These are phyloP conservation scores for Propsilocerus akamusi DNA, from an alignment of 1,140 invertebrate species.

Conservation along the genomic window DNA sequence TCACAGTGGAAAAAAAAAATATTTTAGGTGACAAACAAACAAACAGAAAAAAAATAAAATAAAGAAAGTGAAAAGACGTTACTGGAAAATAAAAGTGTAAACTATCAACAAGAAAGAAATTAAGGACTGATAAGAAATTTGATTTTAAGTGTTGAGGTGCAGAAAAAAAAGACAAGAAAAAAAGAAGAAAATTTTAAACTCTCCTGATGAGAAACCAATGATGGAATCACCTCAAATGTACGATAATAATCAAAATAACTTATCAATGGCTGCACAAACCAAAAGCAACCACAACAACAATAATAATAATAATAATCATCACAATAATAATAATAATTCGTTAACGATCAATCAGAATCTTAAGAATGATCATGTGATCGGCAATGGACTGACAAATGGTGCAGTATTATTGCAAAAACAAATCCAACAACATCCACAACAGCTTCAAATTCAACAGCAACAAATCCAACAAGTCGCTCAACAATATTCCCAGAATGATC, in stretches of 20 bases:
- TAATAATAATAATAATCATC: conserved; percentile 20
- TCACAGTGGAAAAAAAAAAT: too few relatives aligned
- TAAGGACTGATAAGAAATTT: not conserved
- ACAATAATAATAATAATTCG: conserved; percentile 15
- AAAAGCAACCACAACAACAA: conserved; percentile 17
- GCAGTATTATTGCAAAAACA: conserved; percentile 15
- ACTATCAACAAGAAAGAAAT: too few relatives aligned
- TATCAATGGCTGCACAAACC: conserved; percentile 23
- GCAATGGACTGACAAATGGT: conserved; percentile 17
- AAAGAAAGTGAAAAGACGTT: too few relatives aligned
- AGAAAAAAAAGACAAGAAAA: not conserved
- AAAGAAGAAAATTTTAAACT: not conserved
- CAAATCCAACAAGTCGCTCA: conserved; percentile 30
- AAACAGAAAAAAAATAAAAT: too few relatives aligned
- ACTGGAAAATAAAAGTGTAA: too few relatives aligned
- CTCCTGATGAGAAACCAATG: not conserved
- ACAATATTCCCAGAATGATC: conserved; percentile 50
- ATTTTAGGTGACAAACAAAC: too few relatives aligned
- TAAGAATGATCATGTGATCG: conserved; percentile 16
- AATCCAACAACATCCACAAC: conserved; percentile 21
- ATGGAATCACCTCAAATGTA: conserved; percentile 58
- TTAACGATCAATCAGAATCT: conserved; percentile 11
- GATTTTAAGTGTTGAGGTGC: not conserved
- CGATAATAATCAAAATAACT: conserved; percentile 25
- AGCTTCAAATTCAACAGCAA: conserved; percentile 22